Evolutionary conservation across 2,113 vertebrate genomes (phyloP), one percentile per base, ranked within the genome.

Genomic region (Tor tambroides): DNA sequence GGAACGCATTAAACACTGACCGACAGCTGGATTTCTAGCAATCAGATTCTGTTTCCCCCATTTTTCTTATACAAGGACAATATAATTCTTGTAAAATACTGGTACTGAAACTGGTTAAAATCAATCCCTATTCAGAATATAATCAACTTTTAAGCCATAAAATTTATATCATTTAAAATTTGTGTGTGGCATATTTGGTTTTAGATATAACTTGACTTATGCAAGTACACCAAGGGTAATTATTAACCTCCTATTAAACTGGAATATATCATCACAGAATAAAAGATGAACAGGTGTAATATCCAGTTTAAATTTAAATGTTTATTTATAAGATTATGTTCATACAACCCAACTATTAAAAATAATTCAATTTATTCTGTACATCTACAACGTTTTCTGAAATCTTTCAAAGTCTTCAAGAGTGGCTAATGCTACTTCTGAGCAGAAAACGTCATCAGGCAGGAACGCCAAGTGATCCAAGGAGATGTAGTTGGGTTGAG

Each of bases 351-450:
- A 72, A 41, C 8, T 32, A 11, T 28, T 4, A 77, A 7, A 26
- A 26, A 28, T 49, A 28, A 51, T 26, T 46, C 15, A 1, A 28
- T 67, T 76, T n/a, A 61, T 71, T 91, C 90, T 30, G n/a, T 38
- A n/a, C 30, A 72, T 51, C 93, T 94, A 99, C 91, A 99, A 89
- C 1, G 96, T 98, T 94, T 99, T 99, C 93, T 96, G 96, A 92
- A 99, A 99, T 54, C 94, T 93, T 88, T 96, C 92, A 81, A 97
- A 99, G 93, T 99, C 98, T 72, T 95, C 87, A 88, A 95, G 15
- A 61, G 96, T 95, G 19, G 95, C 93, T 87, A 93, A 94, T 61
- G 97, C 98, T 90, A 99, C 63, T 30, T 97, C 94, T 38, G 93
- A 89, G 90, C 97, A 99, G 91, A 99, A 99, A n/a, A 46, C 61